A percentile compares a stretch with the other conserved stretches of the same genome.
These are phyloP conservation scores for Plotosus lineatus DNA, from an alignment of 2,113 vertebrate species.

Conservation along the genomic window DNA sequence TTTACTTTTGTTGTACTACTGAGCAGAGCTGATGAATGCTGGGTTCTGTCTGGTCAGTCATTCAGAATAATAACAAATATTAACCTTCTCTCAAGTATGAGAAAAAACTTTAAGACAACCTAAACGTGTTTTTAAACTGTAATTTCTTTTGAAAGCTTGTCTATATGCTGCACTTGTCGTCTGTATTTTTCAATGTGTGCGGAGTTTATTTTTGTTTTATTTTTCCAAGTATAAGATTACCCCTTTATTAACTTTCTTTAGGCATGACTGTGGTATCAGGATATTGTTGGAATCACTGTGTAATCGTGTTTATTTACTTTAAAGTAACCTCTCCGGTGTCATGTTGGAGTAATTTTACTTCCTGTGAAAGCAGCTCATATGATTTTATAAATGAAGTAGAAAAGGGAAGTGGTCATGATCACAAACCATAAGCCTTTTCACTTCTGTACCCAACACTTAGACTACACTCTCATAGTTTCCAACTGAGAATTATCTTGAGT, in stretches of 20 bases:
- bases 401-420: conserved; percentile 36
- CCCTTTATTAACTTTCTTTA: not conserved
- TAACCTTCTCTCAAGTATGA: not conserved
- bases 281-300: not conserved
- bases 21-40: too few relatives aligned
- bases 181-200: not conserved
- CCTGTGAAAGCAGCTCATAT: not conserved
- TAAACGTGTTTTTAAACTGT: not conserved
- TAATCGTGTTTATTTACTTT: not conserved
- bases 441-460: not conserved
- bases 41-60: too few relatives aligned
- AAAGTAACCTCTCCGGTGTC: not conserved
- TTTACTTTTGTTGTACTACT: too few relatives aligned
- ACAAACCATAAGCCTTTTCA: conserved; percentile 28
- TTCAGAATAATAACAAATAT: too few relatives aligned
- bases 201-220: not conserved
- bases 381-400: not conserved
- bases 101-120: not conserved
- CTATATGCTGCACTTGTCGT: not conserved
- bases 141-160: not conserved
- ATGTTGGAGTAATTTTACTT: not conserved
- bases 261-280: not conserved
- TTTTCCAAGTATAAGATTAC: conserved; percentile 2
- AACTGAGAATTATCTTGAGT: too few relatives aligned
- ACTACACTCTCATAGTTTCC: not conserved